These are phyloP conservation scores for Temnothorax ravouxi DNA, from an alignment of 2,888 invertebrate genomes.

Conservation along the genomic window DNA sequence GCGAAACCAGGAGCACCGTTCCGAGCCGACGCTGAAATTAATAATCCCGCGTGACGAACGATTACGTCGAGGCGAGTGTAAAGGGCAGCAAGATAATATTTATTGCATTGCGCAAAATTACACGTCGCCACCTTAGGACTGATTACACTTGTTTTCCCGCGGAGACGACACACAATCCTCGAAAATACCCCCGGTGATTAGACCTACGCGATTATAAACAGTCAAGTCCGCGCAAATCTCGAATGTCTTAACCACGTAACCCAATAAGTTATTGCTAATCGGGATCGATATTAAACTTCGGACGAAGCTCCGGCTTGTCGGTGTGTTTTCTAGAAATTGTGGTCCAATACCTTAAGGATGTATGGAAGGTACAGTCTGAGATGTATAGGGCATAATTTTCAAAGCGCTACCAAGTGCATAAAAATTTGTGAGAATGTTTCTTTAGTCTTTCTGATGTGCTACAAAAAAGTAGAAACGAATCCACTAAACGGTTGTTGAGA, in stretches of 20 bases:
- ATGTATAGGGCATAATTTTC: no score
- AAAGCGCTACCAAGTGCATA: no score
- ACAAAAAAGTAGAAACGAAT: no score
- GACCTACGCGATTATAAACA: not conserved
- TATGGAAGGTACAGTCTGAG: no score
- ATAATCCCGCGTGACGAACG: slow-evolving; percentile 69
- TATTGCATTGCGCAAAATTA: slow-evolving; percentile 51
- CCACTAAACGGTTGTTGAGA: no score
- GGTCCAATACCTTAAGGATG: not conserved
- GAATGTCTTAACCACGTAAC: not conserved
- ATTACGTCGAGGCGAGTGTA: slow-evolving; percentile 45
- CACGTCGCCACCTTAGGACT: slow-evolving; percentile 33
- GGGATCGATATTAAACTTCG: no score
- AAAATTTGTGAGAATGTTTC: no score
- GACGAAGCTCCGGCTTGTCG: no score
- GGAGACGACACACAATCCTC: not conserved
- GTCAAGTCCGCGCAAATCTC: not conserved
- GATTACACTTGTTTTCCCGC: slow-evolving; percentile 18
- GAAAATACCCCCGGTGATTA: not conserved
- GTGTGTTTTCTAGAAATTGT: slow-evolving; percentile 13
- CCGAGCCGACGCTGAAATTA: slow-evolving; percentile 70
- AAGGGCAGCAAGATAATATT: slow-evolving; percentile 53
- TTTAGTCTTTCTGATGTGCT: no score
- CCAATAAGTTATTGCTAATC: not conserved
- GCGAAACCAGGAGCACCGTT: slow-evolving; percentile 60